phyloP scores from a whole-genome alignment of 2,113 vertebrate species.

The Pollimyrus isidori region DNA sequence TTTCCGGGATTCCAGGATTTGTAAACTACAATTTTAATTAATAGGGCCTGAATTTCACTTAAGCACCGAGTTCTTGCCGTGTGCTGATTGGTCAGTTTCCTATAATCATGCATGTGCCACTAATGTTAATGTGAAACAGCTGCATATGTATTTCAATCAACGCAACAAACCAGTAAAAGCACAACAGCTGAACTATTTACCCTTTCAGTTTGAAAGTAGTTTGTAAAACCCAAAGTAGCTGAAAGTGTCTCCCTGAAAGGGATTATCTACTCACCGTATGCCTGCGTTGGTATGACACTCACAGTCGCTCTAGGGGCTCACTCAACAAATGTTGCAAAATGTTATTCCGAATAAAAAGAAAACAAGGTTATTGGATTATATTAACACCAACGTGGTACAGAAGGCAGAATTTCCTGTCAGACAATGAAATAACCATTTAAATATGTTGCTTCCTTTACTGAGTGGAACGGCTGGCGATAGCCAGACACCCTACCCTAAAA shows the following conservation, averaged over 20 bases:
- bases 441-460: slow-evolving; percentile 4
- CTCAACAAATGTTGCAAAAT: not conserved
- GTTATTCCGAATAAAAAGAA: not conserved
- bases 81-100: not conserved
- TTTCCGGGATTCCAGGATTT: not conserved
- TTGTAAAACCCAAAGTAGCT: not conserved
- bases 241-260: not conserved
- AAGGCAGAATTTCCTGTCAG: not conserved
- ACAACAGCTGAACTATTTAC: not conserved
- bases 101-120: not conserved
- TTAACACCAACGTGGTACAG: not conserved
- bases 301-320: not conserved
- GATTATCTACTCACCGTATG: not conserved
- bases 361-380: not conserved
- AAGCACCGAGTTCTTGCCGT: not conserved
- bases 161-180: not conserved
- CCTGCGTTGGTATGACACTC: not conserved
- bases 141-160: not conserved
- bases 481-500: not conserved
- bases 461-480: not conserved
- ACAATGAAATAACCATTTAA: not conserved
- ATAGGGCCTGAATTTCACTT: not conserved
- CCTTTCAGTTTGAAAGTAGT: too few species aligned
- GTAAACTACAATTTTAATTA: not conserved
- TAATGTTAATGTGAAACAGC: not conserved